Conservation (phyloP, 2,113 vertebrate species). For the Ctenodactylus gundi region DNA sequence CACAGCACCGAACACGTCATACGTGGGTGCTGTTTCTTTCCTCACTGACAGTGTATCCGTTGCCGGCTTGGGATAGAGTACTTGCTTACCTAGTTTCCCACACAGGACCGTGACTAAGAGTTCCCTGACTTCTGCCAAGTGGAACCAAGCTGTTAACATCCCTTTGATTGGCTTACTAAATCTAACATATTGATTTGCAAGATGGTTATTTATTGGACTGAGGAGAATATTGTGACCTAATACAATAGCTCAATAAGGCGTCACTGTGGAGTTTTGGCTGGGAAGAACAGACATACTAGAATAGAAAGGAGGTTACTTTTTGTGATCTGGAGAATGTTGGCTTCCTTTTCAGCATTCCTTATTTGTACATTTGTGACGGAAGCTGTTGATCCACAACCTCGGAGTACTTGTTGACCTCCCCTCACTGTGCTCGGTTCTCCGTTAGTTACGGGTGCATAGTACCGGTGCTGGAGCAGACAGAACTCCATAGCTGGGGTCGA, state of each 20-base stretch:
- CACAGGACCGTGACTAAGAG: not conserved
- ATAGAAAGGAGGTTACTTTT: conserved; percentile 25
- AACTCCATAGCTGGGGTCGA: not conserved
- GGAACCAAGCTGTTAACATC: conserved; percentile 29
- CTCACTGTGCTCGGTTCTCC: not conserved
- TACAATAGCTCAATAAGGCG: not conserved
- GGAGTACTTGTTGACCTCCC: not conserved
- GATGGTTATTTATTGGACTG: conserved; percentile 8
- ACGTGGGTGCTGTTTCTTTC: not conserved
- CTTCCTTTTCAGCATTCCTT: conserved; percentile 16
- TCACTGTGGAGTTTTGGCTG: conserved; percentile 28
- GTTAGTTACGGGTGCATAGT: not conserved
- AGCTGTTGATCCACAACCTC: not conserved
- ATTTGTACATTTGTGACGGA: not conserved
- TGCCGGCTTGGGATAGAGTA: not conserved
- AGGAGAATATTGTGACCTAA: conserved; percentile 1
- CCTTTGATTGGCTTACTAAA: conserved; percentile 30
- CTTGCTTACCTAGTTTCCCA: conserved; percentile 30
- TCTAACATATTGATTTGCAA: conserved; percentile 36
- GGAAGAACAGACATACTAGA: not conserved
- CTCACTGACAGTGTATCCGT: not conserved
- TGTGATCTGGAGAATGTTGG: not conserved
- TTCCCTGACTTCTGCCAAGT: conserved; percentile 1
- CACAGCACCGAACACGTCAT: not conserved
- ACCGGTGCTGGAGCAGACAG: not conserved